Conservation (phyloP, 2,113 vertebrate genomes). For the Odontophorus gujanensis region DNA sequence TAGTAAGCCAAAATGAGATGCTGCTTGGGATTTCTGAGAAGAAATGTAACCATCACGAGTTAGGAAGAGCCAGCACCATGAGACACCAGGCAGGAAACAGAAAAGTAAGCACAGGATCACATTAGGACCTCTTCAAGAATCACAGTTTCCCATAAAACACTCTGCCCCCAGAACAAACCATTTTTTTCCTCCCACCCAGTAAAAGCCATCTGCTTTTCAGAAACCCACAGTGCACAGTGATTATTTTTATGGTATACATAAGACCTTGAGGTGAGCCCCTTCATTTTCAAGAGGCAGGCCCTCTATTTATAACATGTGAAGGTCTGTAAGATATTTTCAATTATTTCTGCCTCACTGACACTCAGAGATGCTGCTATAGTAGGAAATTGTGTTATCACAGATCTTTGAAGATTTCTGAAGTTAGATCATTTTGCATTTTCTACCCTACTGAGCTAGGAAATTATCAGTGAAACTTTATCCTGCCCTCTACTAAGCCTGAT, state of each 20-base stretch:
- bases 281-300: background rate
- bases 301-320: background rate
- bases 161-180: background rate
- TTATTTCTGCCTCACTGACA: conserved; percentile 18
- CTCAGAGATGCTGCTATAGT: background rate
- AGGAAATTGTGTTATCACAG: background rate
- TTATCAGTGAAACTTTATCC: conserved; percentile 26
- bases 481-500: conserved; percentile 1
- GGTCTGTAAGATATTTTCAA: background rate
- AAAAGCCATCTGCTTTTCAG: background rate
- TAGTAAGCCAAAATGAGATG: background rate
- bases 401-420: conserved; percentile 7
- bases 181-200: background rate
- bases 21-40: background rate
- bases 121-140: background rate
- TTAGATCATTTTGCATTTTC: conserved; percentile 29
- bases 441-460: conserved; percentile 55
- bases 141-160: background rate
- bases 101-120: background rate
- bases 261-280: background rate
- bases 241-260: background rate
- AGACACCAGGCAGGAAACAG: background rate
- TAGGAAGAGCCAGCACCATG: background rate
- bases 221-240: background rate
- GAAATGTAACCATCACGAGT: background rate